Evolutionary conservation across 2,888 invertebrate species (phyloP).

Genomic region (Chironomus riparius): DNA sequence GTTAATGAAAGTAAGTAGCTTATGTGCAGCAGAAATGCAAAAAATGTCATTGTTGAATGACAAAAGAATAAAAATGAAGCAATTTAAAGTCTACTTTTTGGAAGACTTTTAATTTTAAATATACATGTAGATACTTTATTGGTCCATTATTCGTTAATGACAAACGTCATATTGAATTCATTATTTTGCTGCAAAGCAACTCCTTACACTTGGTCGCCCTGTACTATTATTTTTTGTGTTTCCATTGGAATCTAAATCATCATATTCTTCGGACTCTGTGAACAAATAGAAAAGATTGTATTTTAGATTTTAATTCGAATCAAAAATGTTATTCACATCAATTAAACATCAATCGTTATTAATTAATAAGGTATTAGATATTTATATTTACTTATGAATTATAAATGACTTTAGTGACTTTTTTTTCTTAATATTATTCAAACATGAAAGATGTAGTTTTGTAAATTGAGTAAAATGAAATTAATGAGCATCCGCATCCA

Average conservation of each 20-base stretch:
- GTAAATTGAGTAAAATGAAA: not conserved
- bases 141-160: not conserved
- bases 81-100: not conserved
- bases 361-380: not conserved
- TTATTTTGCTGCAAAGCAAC: conserved; percentile 17
- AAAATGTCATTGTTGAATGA: too few relatives aligned
- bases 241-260: conserved; percentile 7
- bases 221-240: not conserved
- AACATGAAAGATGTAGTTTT: not conserved
- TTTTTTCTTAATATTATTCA: not conserved
- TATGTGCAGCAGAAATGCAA: too few relatives aligned
- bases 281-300: not conserved
- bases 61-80: not conserved
- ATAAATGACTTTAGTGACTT: not conserved
- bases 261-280: conserved; percentile 5
- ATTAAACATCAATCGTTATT: not conserved
- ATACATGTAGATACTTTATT: not conserved
- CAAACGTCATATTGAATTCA: not conserved
- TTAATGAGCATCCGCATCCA: conserved; percentile 1
- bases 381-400: conserved; percentile 10
- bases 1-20: too few relatives aligned
- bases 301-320: not conserved
- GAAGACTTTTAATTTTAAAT: not conserved
- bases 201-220: not conserved
- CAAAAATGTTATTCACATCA: not conserved